Evolutionary conservation across 2,113 vertebrate genomes (phyloP), one percentile per base, ranked within the genome.

Genomic region (Ceyx melanurus): DNA sequence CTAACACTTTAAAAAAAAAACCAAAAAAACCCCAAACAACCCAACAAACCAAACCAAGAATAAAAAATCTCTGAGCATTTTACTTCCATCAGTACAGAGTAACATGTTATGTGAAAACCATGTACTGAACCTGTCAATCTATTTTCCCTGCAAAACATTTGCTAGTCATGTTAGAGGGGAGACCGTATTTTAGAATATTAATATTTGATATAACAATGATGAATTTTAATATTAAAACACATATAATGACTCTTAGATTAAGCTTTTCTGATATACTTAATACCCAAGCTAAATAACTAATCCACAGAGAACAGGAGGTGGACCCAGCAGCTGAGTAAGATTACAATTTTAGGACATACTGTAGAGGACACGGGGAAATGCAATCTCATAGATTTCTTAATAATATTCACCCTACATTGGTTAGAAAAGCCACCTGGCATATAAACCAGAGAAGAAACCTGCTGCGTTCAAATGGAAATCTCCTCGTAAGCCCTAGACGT

Each of bases 181-280:
- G 54, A 95, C 83, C 76, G 58, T 95, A 94, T 88, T 95, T 97
- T 88, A 94, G 85, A 95, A 93, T 95, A 95, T 83, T 95, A 93
- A 92, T 79, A 93, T 86, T 94, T 80, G 64, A 83, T 93, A 92
- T 89, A 40, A 58, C 61, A 71, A 94, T 70, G 87, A 91, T 9
- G 87, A 83, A 89, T 78, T 95, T 97, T 96, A 96, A 90, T 96
- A 94, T 90, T 96, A 97, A 97, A 97, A 88, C 80, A 92, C 83
- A 48, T 91, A 95, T 82, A 96, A 88, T 91, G 79, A 75, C 86
- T 70, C 73, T 73, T 83, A 92, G 91, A 95, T 96, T 93, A 96
- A 96, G 86, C 82, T 90, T 92, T 89, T 86, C 80, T 77, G 86
- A 94, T 95, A 90, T 35, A 75, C 80, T 92, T 90, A 96, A 95